These are phyloP conservation scores for Poecilia velifera DNA, from an alignment of 2,797 vertebrate genomes.

Conservation along the genomic window DNA sequence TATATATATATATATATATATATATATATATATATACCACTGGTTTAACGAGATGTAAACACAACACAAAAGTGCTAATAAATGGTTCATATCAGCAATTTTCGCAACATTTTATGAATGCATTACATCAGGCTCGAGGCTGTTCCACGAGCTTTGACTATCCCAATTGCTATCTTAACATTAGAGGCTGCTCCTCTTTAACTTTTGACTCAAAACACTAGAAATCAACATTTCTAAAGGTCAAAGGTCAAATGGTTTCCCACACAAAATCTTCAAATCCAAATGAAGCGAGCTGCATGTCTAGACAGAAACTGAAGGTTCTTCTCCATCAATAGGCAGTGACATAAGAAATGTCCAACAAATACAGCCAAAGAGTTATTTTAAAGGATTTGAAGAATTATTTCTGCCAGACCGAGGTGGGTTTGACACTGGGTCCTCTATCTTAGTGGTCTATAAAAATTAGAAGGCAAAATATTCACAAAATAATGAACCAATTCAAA, in stretches of 20 bases:
- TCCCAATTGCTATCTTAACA: background rate
- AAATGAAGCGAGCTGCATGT: background rate
- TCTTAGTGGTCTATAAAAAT: background rate
- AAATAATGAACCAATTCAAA: slow-evolving; percentile 1
- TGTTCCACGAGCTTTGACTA: background rate
- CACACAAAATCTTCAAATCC: background rate
- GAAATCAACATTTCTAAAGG: background rate
- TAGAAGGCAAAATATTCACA: background rate
- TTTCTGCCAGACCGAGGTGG: background rate
- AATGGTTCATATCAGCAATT: background rate
- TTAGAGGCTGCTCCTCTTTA: background rate
- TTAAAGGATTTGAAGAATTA: background rate
- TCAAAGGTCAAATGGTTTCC: background rate
- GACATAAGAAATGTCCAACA: background rate
- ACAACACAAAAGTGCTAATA: background rate
- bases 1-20: too few relatives aligned
- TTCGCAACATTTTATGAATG: background rate
- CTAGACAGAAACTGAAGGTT: background rate
- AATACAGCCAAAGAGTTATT: background rate
- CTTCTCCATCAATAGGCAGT: background rate
- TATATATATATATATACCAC: background rate
- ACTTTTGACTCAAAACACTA: background rate
- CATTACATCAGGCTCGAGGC: too few relatives aligned
- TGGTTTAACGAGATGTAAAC: background rate
- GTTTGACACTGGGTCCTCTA: background rate